Evolutionary conservation across 2,888 invertebrate genomes (phyloP).

Genomic region (Drosophila trichaetosa): DNA sequence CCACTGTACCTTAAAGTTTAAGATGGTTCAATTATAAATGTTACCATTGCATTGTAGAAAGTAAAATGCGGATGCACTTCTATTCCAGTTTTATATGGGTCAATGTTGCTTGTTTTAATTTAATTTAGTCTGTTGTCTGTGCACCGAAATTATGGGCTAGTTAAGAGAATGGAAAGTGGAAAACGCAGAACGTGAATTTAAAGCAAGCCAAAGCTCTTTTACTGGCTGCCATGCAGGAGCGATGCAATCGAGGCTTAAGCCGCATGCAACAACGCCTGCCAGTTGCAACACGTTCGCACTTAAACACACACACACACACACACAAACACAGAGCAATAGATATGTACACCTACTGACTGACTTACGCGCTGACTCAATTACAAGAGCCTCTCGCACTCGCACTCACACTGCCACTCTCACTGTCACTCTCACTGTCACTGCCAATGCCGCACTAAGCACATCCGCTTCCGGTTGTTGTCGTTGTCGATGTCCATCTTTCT

Average conservation of each 20-base stretch:
- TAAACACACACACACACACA: constrained; percentile 3
- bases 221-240: not conserved
- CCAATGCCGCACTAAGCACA: constrained; percentile 61
- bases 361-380: constrained; percentile 52
- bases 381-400: constrained; percentile 12
- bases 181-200: not conserved
- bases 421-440: constrained; percentile 8
- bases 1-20: not conserved
- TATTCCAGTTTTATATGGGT: not conserved
- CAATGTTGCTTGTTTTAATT: not conserved
- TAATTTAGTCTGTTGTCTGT: not conserved
- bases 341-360: constrained; percentile 9
- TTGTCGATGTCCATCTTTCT: constrained; percentile 10
- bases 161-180: not conserved
- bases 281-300: not conserved
- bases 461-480: constrained; percentile 68
- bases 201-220: not conserved
- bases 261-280: not conserved
- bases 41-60: not conserved
- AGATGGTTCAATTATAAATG: not conserved
- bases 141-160: not conserved
- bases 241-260: not conserved
- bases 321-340: not conserved
- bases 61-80: not conserved
- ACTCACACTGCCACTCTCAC: not conserved